Base-by-base conservation (phyloP, 2,797 vertebrate genomes). In the Kryptolebias ocellatus region DNA sequence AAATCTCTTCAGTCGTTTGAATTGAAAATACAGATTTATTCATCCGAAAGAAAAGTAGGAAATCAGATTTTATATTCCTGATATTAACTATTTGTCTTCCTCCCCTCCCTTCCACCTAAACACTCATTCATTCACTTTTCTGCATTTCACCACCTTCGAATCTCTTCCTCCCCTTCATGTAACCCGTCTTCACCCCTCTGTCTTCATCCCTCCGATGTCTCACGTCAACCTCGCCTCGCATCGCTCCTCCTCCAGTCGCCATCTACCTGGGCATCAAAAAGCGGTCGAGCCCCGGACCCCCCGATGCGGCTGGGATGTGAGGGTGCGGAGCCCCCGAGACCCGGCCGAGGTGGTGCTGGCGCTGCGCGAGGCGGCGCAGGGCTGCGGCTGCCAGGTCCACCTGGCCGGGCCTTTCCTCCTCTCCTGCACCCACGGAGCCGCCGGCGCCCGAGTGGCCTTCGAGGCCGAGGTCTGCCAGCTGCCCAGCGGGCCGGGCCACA, bases 241-340 rank as follows among this genome's bases (percentile, higher is more conserved):
- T 31, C 42, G 18, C 17, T 14, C 52, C 0, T 29, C 49, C 37
- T 3, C 1, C 84, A 97, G 96, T 97, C 92, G 96, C 96, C 93
- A 96, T 98, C 88, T 98, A 98, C 92, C 95, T 97, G 94, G 96
- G 96, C 89, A 97, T 98, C 95, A 96, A 93, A 90, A 95, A 95
- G 94, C 95, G 95, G 83, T 94, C 92, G 86, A 96, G 95, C 94
- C 96, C 95, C 90, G 96, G 95, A 92, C 95, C 95, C 93, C 95
- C 95, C 92, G 96, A 96, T 93, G 95, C 93, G 93, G 94, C 93
- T 96, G 95, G 96, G 95, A 94, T 95, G 95, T 96, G 93, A 96
- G 89, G 90, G 93, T 96, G 72, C 94, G 94, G 74, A 96, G 95
- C 84, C 90, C 93, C 4, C 93, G 94, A 63, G 95, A 95, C 70